phyloP scores from a whole-genome alignment of 2,888 invertebrate genomes.

The Hoplodrina blanda region DNA sequence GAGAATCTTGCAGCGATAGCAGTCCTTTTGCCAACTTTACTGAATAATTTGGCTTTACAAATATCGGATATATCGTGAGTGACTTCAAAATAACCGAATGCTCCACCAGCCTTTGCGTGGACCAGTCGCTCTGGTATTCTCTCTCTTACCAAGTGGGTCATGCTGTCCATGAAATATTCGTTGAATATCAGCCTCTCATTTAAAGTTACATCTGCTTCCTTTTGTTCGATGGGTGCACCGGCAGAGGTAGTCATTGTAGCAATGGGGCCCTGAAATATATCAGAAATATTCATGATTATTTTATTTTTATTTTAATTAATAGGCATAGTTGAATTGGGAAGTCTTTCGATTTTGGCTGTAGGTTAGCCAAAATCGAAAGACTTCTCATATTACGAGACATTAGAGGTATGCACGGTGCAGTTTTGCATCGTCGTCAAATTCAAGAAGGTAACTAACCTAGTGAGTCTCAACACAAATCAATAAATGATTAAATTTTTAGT shows the following conservation, averaged over 20 bases:
- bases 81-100: constrained; percentile 95
- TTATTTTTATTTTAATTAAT: too few species aligned
- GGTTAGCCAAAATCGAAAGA: too few species aligned
- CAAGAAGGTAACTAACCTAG: too few species aligned
- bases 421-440: too few species aligned
- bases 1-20: constrained; percentile 95
- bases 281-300: background rate
- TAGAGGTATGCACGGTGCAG: too few species aligned
- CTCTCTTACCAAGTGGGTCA: constrained; percentile 95
- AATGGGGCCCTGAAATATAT: constrained; percentile 82
- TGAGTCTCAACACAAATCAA: too few species aligned
- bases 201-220: constrained; percentile 92
- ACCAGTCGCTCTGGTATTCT: constrained; percentile 97
- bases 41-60: constrained; percentile 94
- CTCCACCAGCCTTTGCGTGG: constrained; percentile 98
- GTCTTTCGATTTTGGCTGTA: too few species aligned
- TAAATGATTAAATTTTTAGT: too few species aligned
- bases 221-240: constrained; percentile 94
- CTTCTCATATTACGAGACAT: too few species aligned
- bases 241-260: constrained; percentile 92
- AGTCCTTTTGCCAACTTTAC: constrained; percentile 93
- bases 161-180: constrained; percentile 93
- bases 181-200: constrained; percentile 95
- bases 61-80: constrained; percentile 95
- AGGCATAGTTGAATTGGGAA: too few species aligned